Evolutionary conservation across 2,113 vertebrate species (phyloP).

Genomic region (Arizona elegans): DNA sequence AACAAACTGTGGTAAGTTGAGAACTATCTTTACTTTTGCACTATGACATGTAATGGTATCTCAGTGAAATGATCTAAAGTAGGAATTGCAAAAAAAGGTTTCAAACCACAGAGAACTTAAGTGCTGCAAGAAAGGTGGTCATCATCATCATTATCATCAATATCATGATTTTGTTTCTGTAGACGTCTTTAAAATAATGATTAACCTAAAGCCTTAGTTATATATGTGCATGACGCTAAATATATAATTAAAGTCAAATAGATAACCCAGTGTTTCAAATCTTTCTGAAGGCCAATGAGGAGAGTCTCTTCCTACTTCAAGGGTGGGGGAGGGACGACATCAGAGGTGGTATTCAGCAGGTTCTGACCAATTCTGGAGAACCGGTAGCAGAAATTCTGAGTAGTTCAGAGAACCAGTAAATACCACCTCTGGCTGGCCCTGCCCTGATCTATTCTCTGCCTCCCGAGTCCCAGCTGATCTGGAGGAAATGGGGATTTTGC

Average conservation of each 20-base stretch:
- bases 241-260: background rate
- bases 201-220: background rate
- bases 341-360: no score
- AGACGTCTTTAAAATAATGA: background rate
- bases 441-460: no score
- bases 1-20: background rate
- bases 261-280: background rate
- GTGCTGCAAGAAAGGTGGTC: background rate
- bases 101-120: background rate
- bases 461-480: no score
- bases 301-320: background rate
- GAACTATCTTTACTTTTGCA: background rate
- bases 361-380: no score
- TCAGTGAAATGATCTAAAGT: background rate
- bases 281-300: background rate
- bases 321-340: no score
- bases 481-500: no score
- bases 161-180: background rate
- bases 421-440: no score
- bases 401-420: no score
- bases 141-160: background rate
- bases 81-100: background rate
- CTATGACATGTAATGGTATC: background rate
- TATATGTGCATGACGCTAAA: background rate
- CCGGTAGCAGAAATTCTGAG: no score